A percentile compares a stretch with the other conserved stretches of the same genome.
These are phyloP conservation scores for Plagodis dolabraria DNA, from an alignment of 2,888 invertebrate species.

Conservation along the genomic window DNA sequence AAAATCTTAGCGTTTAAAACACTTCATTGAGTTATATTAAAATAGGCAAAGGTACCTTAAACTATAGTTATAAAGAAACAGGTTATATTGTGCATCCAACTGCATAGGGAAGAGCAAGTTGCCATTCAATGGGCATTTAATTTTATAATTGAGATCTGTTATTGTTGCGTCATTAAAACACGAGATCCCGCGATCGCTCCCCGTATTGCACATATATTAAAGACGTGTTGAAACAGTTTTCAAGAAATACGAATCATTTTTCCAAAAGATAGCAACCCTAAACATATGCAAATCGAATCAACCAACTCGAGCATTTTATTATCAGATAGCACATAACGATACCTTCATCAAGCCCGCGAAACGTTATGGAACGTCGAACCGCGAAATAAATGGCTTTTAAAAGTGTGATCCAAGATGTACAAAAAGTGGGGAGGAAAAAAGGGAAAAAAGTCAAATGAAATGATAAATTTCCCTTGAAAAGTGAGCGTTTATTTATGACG, in stretches of 20 bases:
- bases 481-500: slow-evolving; percentile 80
- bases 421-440: slow-evolving; percentile 66
- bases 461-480: slow-evolving; percentile 81
- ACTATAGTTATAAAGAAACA: no score
- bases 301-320: slow-evolving; percentile 74
- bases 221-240: slow-evolving; percentile 5
- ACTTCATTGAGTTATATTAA: no score
- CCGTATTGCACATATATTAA: no score
- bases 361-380: slow-evolving; percentile 71
- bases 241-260: slow-evolving; percentile 42
- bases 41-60: no score
- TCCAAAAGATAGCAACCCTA: slow-evolving; percentile 51
- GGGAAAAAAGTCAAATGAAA: slow-evolving; percentile 71
- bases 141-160: no score
- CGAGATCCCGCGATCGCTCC: no score
- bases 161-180: background rate
- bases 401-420: slow-evolving; percentile 82
- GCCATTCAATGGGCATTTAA: no score
- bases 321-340: slow-evolving; percentile 75
- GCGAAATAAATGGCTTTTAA: slow-evolving; percentile 80
- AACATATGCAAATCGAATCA: slow-evolving; percentile 69
- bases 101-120: no score
- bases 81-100: no score
- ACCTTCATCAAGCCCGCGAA: slow-evolving; percentile 74
- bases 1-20: no score